Base-by-base conservation (phyloP, 2,888 invertebrate genomes). In the Stenolophus ochropezus region DNA sequence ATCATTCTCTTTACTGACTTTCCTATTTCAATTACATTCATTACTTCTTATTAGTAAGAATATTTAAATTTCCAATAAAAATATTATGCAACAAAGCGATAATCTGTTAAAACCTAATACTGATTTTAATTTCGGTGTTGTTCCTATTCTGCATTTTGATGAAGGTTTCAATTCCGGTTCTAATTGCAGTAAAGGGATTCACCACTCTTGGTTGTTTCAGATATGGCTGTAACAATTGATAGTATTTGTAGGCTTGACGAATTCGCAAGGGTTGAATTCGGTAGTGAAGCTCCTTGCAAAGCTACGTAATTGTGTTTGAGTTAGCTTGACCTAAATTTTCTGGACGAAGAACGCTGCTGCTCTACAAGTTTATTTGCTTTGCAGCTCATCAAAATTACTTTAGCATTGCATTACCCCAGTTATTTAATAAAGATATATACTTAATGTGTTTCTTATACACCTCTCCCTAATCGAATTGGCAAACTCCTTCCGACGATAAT, bases 271-370 rank as follows among this genome's bases (percentile, higher is more conserved):
- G 56, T 61, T 11, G 14, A 23, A 14, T 65, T 27, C 14, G 6
- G 16, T 25, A 33, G 33, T 42, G 16, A 4, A 5, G 47, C 6
- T 51, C 21, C 47, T 42, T 14, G 25, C 42, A 18, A 56, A 6
- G 25, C 79, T 25, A 18, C 21, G 80, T 80, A 80, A 80, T 80
- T 80, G 80, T 80, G 80, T 80, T 80, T 80, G 73, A 80, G 73
- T 80, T 80, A 23, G 71, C 61, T 65, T 80, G 80, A 80, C 80
- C 80, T 80, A 80, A 27, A 80, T 80, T 73, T 80, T 73, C 80
- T 73, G 53, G 80, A 42, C 73, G 56, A 69, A 42, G 80, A 73
- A 56, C 53, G 56, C 27, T 75, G 25, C 16, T 47, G 73, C 73
- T 47, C 51, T 33, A 79, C 71, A 75, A 75, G 75, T 80, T 71